Base-by-base conservation (phyloP, 1,140 invertebrate genomes). In the Conopomorpha cramerella region DNA sequence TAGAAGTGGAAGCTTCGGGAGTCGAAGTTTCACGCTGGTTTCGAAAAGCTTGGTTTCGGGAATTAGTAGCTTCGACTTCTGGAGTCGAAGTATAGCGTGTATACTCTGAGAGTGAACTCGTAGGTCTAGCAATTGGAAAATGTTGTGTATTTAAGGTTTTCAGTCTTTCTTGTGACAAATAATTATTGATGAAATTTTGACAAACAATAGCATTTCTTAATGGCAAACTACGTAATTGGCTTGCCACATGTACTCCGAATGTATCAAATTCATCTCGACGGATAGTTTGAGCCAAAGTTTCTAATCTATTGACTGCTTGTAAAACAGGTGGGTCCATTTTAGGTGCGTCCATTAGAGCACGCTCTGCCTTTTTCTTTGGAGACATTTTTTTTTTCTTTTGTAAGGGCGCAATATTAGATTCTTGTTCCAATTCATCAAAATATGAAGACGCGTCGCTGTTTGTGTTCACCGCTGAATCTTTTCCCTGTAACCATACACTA, bases 371-470 rank as follows among this genome's bases (percentile, higher is more conserved):
- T 25, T 25, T 25, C 23, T 25, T 25, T 25, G 23, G 23, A 25
- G 23, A 25, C 23, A 25, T 7, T 25, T 25, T 25, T 25, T 25
- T 25, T 25, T n/a, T n/a, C n/a, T n/a, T n/a, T 25, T 25, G 23
- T 25, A 25, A 6, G 23, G 6, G 23, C 23, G 6, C 23, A 25
- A 25, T n/a, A n/a, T 6, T 25, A 6, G 23, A 30, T 30, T 13
- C 12, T 30, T 30, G 28, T 30, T 13, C 28, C 28, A 30, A 30
- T 30, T 30, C 28, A 30, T 30, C 28, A 8, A 30, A 30, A 30
- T 30, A 30, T 30, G 28, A 8, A 8, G 6, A 12, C 28, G 23
- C 23, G n/a, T 25, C 23, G 23, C 23, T 25, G 23, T 25, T 25
- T 25, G 23, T 25, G 23, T 25, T 25, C 23, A 25, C 23, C 23